A percentile compares a stretch with the other conserved stretches of the same genome.
These are phyloP conservation scores for Hoplias malabaricus DNA, from an alignment of 2,113 vertebrate species.

Conservation along the genomic window DNA sequence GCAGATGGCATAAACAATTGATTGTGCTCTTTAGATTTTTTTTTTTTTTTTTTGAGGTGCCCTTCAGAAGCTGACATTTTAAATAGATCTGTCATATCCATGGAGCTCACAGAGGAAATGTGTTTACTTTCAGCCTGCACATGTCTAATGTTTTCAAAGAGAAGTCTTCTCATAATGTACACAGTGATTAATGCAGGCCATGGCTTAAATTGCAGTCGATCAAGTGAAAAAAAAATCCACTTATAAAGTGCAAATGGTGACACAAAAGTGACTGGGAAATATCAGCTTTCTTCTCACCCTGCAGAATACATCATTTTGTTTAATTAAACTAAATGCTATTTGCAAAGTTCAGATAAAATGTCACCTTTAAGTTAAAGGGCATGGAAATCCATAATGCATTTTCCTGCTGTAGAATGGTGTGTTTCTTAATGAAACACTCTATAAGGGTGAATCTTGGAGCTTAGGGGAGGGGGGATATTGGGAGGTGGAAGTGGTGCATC, in stretches of 20 bases:
- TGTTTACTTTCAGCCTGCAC: conserved; percentile 4
- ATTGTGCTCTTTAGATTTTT: neutral
- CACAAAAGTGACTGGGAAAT: neutral
- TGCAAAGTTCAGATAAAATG: no score
- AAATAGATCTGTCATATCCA: conserved; percentile 33
- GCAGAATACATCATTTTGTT: no score
- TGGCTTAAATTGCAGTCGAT: conserved; percentile 33
- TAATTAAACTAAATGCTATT: no score
- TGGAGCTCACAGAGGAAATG: conserved; percentile 10
- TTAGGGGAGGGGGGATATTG: no score
- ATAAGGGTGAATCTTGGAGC: no score
- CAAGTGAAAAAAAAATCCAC: neutral
- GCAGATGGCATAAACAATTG: conserved; percentile 24
- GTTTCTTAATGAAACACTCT: no score
- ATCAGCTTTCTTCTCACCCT: no score
- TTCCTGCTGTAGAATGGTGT: no score
- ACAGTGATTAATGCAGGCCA: conserved; percentile 5
- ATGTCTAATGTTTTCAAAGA: conserved; percentile 11
- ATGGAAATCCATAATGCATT: no score
- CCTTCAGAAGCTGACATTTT: conserved; percentile 38
- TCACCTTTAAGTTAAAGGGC: no score
- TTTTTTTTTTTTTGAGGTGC: conserved; percentile 23
- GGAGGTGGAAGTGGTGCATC: no score
- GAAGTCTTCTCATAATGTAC: conserved; percentile 9
- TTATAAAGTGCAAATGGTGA: neutral